Evolutionary conservation across 2,113 vertebrate genomes (phyloP), one percentile per base, ranked within the genome.

Genomic region (Charadrius vociferus): DNA sequence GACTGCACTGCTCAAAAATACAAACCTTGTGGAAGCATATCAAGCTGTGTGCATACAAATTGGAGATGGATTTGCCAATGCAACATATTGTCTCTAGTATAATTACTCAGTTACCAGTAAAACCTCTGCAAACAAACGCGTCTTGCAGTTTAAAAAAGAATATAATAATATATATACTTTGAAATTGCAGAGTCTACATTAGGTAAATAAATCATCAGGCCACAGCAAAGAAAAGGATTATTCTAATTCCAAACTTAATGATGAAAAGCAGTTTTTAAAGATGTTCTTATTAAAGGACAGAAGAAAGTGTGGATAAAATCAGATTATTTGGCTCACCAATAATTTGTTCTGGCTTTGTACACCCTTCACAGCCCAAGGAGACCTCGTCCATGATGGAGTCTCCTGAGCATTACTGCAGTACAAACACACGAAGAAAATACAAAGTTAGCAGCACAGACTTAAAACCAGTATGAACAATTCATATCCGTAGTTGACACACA

Each of bases 121-220:
- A 86, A 84, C 68, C 56, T 95, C 83, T 81, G 82, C 83, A 95
- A 92, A 94, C 65, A 94, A 94, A 82, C 36, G 74, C 66, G 41
- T 68, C 75, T 86, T 86, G 26, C 55, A 86, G 55, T 71, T 93
- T 78, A 85, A 79, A 81, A 84, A 81, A 55, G 7, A 66, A 53
- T 53, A 34, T 62, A 86, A 71, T 88, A 66, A 78, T 37, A 43
- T 43, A n/a, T 37, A 23, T 36, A 52, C 39, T 89, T 81, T 52
- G 56, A 87, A 94, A 90, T 61, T 30, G 9, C 47, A 81, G 47
- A 41, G 43, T 78, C 56, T 86, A 41, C 41, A 29, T 23, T 58
- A 58, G 37, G 55, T 86, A 78, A 95, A 92, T 83, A 88, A 83
- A 77, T 81, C 67, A 86, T 90, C 63, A 77, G 55, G 14, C 49